Evolutionary conservation across 2,888 invertebrate species (phyloP), one percentile per base, ranked within the genome.

Genomic region (Orchesellides sinensis): DNA sequence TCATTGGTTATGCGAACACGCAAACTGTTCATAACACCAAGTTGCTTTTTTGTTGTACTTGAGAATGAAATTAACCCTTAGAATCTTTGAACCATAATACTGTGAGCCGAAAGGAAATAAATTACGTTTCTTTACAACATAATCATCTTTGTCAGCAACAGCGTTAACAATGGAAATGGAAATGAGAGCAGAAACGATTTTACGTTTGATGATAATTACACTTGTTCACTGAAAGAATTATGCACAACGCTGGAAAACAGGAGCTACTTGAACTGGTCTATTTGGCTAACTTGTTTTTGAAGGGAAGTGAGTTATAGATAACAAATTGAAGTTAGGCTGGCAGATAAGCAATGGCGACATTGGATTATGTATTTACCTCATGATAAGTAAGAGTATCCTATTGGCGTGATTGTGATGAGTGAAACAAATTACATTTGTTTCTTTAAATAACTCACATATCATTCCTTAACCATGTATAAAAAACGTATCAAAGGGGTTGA

Each of bases 371-470:
- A n/a, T n/a, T n/a, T n/a, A n/a, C n/a, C n/a, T n/a, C n/a, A n/a
- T n/a, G n/a, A n/a, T n/a, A n/a, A n/a, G n/a, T n/a, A n/a, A n/a
- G n/a, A n/a, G 40, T 8, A 40, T n/a, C 10, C 14, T 25, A 5
- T 54, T 54, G 54, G 54, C 25, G 54, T 54, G 25, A 54, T 54
- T 54, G 12, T 19, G 54, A 5, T 54, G 54, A 54, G 54, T 54
- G 25, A 54, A 54, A 54, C 54, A 54, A 54, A 54, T 54, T 23
- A 54, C 54, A 25, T 54, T 54, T 54, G 54, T 61, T 19, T 29
- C 17, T n/a, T n/a, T 25, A n/a, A 23, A 61, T 32, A 61, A 61
- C 32, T 29, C 14, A 17, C 32, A 61, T 29, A 35, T 61, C 61
- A 61, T 61, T 29, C 6, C 19, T n/a, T 14, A 61, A 35, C 61